These are phyloP conservation scores for Cryptophagus acutangulus DNA, from an alignment of 2,888 invertebrate species.

Conservation along the genomic window DNA sequence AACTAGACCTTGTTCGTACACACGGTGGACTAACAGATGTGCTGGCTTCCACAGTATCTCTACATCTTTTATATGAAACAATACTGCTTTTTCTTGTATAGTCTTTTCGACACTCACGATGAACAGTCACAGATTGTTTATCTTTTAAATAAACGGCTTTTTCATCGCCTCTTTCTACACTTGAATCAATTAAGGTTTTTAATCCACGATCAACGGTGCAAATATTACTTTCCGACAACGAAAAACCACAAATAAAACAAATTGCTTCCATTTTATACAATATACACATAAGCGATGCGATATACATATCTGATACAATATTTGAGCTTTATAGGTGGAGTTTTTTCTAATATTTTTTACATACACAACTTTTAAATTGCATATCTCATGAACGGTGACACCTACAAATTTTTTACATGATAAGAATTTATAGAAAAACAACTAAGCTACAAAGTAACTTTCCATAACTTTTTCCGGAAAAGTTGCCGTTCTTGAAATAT, in stretches of 20 bases:
- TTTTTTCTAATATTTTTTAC: too few relatives aligned
- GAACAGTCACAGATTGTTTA: constrained; percentile 7
- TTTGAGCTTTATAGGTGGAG: too few relatives aligned
- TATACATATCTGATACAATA: too few relatives aligned
- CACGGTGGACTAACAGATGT: background rate
- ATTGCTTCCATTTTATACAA: constrained; percentile 16
- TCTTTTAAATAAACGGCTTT: constrained; percentile 11
- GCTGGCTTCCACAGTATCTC: constrained; percentile 1
- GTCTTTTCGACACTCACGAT: background rate
- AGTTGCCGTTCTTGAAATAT: too few relatives aligned
- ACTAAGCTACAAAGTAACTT: too few relatives aligned
- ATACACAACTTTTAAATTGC: too few relatives aligned
- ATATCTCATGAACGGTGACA: too few relatives aligned
- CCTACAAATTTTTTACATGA: too few relatives aligned
- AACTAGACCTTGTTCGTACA: background rate
- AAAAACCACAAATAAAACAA: constrained; percentile 35
- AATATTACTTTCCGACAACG: constrained; percentile 33
- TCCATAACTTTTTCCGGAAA: too few relatives aligned
- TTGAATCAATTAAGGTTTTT: constrained; percentile 22
- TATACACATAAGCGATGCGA: too few relatives aligned
- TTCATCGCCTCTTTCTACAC: constrained; percentile 17
- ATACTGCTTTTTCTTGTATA: background rate
- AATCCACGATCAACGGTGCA: constrained; percentile 30
- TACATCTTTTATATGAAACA: constrained; percentile 1
- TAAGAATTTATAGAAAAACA: too few relatives aligned